Evolutionary conservation across 2,113 vertebrate genomes (phyloP).

Genomic region (Merops nubicus): DNA sequence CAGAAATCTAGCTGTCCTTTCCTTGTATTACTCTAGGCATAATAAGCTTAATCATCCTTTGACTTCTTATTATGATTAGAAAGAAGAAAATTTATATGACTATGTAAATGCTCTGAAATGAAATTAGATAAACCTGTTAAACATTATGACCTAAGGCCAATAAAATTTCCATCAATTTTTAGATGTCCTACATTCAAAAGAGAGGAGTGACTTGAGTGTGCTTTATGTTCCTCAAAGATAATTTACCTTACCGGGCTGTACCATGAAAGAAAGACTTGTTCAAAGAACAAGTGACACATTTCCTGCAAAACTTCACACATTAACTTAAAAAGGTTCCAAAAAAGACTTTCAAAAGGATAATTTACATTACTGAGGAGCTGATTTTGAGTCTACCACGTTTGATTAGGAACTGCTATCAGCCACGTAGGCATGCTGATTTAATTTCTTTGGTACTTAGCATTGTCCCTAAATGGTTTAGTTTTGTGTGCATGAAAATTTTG

Average conservation of each 20-base stretch:
- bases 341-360: slow-evolving; percentile 65
- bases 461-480: not conserved
- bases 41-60: not conserved
- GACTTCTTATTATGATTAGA: not conserved
- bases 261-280: slow-evolving; percentile 64
- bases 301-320: slow-evolving; percentile 59
- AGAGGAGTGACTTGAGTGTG: slow-evolving; percentile 26
- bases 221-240: slow-evolving; percentile 68
- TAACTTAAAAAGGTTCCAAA: slow-evolving; percentile 62
- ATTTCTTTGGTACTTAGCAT: not conserved
- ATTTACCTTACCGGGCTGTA: slow-evolving; percentile 61
- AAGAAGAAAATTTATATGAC: not conserved
- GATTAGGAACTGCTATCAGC: slow-evolving; percentile 53
- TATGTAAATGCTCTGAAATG: slow-evolving; percentile 45
- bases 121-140: slow-evolving; percentile 67
- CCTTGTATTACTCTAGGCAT: not conserved
- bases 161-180: slow-evolving; percentile 63
- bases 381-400: slow-evolving; percentile 54
- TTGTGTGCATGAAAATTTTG: not conserved
- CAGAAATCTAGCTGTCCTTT: not conserved
- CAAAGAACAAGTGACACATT: slow-evolving; percentile 66
- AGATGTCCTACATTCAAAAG: slow-evolving; percentile 61
- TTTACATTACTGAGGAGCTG: slow-evolving; percentile 66
- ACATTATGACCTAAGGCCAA: slow-evolving; percentile 46
- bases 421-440: not conserved